Conservation (phyloP, 1,140 invertebrate genomes). For the Amyelois transitella region DNA sequence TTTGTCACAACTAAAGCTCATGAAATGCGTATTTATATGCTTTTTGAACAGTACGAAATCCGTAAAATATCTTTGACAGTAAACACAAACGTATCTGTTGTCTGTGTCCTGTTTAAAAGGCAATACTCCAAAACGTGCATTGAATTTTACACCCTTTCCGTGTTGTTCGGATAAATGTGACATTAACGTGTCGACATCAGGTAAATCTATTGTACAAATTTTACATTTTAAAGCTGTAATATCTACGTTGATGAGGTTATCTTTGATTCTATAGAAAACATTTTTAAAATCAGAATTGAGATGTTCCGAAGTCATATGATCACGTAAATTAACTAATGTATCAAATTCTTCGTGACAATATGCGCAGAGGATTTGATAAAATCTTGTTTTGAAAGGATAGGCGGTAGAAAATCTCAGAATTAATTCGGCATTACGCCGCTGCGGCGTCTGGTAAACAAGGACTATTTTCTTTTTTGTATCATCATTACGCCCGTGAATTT, state of each 20-base stretch:
- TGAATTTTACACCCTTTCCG: conserved; percentile 51
- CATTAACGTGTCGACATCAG: conserved; percentile 51
- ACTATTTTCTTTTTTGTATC: conserved; percentile 56
- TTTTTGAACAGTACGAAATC: conserved; percentile 52
- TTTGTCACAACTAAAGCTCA: conserved; percentile 59
- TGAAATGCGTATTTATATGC: conserved; percentile 54
- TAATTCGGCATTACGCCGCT: conserved; percentile 60
- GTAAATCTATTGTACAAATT: conserved; percentile 37
- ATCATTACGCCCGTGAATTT: conserved; percentile 48
- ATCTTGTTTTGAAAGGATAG: conserved; percentile 60
- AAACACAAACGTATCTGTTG: conserved; percentile 47
- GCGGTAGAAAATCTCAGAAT: conserved; percentile 58
- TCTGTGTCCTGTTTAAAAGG: conserved; percentile 51
- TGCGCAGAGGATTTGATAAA: conserved; percentile 59
- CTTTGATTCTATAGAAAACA: conserved; percentile 57
- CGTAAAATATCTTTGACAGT: conserved; percentile 40
- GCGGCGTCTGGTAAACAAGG: conserved; percentile 57
- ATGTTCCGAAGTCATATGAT: conserved; percentile 49
- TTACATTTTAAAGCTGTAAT: conserved; percentile 58
- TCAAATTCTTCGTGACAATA: conserved; percentile 57
- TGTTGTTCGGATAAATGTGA: conserved; percentile 48
- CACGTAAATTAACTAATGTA: conserved; percentile 35
- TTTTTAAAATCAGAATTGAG: conserved; percentile 49
- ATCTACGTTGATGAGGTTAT: conserved; percentile 61
- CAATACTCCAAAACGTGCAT: conserved; percentile 51